These are phyloP conservation scores for Erebia aethiops DNA, from an alignment of 2,888 invertebrate genomes.

Conservation along the genomic window DNA sequence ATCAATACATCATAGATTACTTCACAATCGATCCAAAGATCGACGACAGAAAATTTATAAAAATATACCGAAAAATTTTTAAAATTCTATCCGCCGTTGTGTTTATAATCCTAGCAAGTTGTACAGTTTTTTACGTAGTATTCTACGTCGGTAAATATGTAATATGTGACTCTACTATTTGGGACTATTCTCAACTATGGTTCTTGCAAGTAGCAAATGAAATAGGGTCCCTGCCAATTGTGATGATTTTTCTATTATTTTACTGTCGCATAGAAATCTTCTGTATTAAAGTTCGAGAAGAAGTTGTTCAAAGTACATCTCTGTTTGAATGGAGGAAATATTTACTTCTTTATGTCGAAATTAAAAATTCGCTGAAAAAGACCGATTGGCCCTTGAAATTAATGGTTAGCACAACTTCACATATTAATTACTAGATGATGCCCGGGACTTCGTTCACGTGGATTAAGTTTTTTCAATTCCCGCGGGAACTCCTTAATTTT, in stretches of 20 bases:
- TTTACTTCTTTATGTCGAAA: slow-evolving; percentile 18
- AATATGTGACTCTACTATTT: neutral
- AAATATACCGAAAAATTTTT: neutral
- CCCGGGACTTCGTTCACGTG: no score
- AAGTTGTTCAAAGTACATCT: slow-evolving; percentile 16
- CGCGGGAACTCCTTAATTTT: no score
- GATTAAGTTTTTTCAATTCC: no score
- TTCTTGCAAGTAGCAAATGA: neutral
- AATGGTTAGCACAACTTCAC: slow-evolving; percentile 20
- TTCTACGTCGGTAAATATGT: neutral
- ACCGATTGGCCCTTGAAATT: slow-evolving; percentile 32
- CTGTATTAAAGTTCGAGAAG: slow-evolving; percentile 24
- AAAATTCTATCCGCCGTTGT: slow-evolving; percentile 5
- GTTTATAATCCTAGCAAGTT: neutral
- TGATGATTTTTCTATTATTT: slow-evolving; percentile 23
- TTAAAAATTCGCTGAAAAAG: slow-evolving; percentile 20
- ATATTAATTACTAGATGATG: no score
- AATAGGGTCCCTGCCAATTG: slow-evolving; percentile 22
- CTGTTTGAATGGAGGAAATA: slow-evolving; percentile 26
- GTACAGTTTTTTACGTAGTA: neutral
- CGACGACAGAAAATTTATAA: slow-evolving; percentile 20
- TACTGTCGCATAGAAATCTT: slow-evolving; percentile 31
- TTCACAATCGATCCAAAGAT: slow-evolving; percentile 15
- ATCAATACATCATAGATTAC: slow-evolving; percentile 24
- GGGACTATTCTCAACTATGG: neutral